These are phyloP conservation scores for Dermolepida albohirtum DNA, from an alignment of 2,888 invertebrate genomes.

Conservation along the genomic window DNA sequence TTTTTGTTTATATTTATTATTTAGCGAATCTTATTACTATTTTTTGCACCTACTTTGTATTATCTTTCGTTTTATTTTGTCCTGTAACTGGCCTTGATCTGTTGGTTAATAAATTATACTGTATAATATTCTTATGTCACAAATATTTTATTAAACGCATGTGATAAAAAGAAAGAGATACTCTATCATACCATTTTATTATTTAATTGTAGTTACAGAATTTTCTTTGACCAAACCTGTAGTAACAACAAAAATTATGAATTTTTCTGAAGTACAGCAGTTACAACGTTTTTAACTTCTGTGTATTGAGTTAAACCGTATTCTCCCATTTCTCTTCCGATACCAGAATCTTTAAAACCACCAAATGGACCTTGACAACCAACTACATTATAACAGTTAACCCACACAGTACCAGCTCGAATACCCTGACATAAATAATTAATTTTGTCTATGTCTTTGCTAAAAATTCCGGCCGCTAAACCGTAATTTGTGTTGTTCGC, in stretches of 20 bases:
- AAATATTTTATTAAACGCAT: no score
- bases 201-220: no score
- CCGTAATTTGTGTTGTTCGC: constrained; percentile 94
- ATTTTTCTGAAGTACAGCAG: constrained; percentile 35
- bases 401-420: constrained; percentile 86
- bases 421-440: constrained; percentile 83
- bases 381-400: constrained; percentile 93
- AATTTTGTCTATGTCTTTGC: constrained; percentile 91
- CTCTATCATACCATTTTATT: no score
- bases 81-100: no score
- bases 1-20: no score
- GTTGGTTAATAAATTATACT: no score
- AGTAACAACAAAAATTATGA: constrained; percentile 25
- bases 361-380: constrained; percentile 92
- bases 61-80: no score
- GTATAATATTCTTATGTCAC: no score
- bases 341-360: constrained; percentile 96
- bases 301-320: constrained; percentile 94
- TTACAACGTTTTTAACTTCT: constrained; percentile 92
- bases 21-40: no score
- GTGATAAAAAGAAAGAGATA: no score
- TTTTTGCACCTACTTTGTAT: no score
- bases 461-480: constrained; percentile 92
- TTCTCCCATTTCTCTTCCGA: constrained; percentile 95
- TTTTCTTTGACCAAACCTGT: no score